phyloP scores from a whole-genome alignment of 2,113 vertebrate genomes.

The Pseudopipra pipra region DNA sequence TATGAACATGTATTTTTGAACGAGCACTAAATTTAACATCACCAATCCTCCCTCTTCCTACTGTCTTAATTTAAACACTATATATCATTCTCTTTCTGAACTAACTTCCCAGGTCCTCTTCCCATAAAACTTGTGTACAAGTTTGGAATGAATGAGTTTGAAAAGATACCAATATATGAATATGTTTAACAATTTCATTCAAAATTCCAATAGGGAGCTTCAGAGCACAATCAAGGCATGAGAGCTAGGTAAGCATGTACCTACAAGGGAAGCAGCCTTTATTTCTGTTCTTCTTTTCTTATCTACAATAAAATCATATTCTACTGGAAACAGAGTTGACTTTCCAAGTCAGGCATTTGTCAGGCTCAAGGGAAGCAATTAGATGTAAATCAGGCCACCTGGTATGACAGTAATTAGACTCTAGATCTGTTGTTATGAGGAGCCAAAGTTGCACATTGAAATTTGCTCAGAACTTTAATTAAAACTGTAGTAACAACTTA shows the following conservation, averaged over 20 bases:
- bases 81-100: background rate
- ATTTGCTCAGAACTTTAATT: conserved; percentile 63
- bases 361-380: conserved; percentile 56
- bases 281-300: background rate
- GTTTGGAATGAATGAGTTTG: background rate
- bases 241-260: background rate
- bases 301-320: background rate
- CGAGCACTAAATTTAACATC: background rate
- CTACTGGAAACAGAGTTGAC: conserved; percentile 9
- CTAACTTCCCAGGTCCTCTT: background rate
- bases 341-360: conserved; percentile 34
- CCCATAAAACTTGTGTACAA: background rate
- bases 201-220: background rate
- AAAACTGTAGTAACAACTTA: conserved; percentile 46
- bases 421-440: conserved; percentile 28
- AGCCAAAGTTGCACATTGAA: conserved; percentile 11
- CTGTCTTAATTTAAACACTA: background rate
- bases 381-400: conserved; percentile 45
- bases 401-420: conserved; percentile 55
- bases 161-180: background rate
- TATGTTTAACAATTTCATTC: background rate
- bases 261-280: background rate
- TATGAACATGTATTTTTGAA: background rate
- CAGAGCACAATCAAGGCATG: background rate
- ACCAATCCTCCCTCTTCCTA: background rate